Evolutionary conservation across 2,888 invertebrate species (phyloP), one percentile per base, ranked within the genome.

Genomic region (Drosophila kambysellisi): DNA sequence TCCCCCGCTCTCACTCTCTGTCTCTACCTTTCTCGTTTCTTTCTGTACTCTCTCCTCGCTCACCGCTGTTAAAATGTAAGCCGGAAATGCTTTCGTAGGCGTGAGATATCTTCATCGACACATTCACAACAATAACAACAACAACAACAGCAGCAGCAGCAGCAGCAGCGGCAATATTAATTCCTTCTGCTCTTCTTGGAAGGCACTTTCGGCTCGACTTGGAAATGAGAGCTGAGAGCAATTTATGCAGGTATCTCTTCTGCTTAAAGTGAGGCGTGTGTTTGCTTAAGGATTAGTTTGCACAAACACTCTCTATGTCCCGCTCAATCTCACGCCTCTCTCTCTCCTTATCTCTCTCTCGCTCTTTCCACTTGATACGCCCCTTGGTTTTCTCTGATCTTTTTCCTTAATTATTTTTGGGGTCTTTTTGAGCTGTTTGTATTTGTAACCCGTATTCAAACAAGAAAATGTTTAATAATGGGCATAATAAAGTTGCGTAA

Each of bases 11-110:
- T 12, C n/a, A 8, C 12, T n/a, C 67, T 35, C 43, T 12, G 1
- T 9, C 12, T 12, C 17, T 20, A 1, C 20, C 6, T 37, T 39
- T 15, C 43, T 64, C 25, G 12, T 37, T 20, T 46, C 20, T 2
- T 43, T 46, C 15, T 15, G 15, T 20, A 20, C 20, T 15, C 20
- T 46, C 46, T 20, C 7, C 46, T 20, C 7, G 25, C 46, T 15
- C 46, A 25, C 2, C 46, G 15, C 20, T 25, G 7, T 25, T 4
- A 12, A 69, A 20, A 52, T 29, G 74, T 76, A 89, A 87, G 90
- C 86, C 90, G 86, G 86, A 87, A 87, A 90, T 84, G 77, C 82
- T 83, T 57, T 57, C 77, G 89, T 87, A 87, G 86, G 86, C 86
- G 86, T 87, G 86, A 89, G 90, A 87, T 90, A 90, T 87, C 86